A percentile compares a stretch with the other conserved stretches of the same genome.
Evolutionary conservation across 2,888 invertebrate species (phyloP).

Genomic region (Ctena decussata): DNA sequence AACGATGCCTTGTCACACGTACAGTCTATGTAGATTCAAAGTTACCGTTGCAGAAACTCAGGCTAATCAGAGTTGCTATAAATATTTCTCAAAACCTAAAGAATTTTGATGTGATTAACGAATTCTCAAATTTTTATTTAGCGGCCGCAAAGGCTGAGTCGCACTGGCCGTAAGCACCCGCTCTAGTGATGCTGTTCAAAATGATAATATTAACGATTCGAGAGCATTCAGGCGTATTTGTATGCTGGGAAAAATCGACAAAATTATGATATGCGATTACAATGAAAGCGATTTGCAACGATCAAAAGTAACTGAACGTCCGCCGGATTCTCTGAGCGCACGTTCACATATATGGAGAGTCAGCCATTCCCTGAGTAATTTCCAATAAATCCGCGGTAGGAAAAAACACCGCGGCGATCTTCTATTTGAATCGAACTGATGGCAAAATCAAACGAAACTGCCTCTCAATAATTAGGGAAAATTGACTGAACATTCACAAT

Average conservation of each 20-base stretch:
- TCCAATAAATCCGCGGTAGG: conserved; percentile 5
- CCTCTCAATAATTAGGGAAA: conserved; percentile 58
- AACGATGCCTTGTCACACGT: too few species aligned
- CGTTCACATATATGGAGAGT: neutral
- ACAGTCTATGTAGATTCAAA: too few species aligned
- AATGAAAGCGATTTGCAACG: conserved; percentile 21
- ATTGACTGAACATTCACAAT: conserved; percentile 64
- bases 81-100: too few species aligned
- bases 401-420: conserved; percentile 10
- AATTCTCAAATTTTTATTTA: too few species aligned
- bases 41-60: too few species aligned
- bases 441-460: conserved; percentile 21
- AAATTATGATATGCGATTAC: conserved; percentile 48
- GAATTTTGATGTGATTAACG: too few species aligned
- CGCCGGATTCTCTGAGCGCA: neutral
- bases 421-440: neutral
- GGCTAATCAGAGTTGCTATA: too few species aligned
- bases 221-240: conserved; percentile 25
- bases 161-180: too few species aligned
- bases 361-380: conserved; percentile 18
- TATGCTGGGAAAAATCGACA: conserved; percentile 23
- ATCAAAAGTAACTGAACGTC: conserved; percentile 2
- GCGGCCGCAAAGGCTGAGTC: too few species aligned
- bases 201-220: conserved; percentile 20
- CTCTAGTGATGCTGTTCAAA: too few species aligned